A percentile compares a stretch with the other conserved stretches of the same genome.
These are phyloP conservation scores for Papilio machaon DNA, from an alignment of 1,140 invertebrate species.

Conservation along the genomic window DNA sequence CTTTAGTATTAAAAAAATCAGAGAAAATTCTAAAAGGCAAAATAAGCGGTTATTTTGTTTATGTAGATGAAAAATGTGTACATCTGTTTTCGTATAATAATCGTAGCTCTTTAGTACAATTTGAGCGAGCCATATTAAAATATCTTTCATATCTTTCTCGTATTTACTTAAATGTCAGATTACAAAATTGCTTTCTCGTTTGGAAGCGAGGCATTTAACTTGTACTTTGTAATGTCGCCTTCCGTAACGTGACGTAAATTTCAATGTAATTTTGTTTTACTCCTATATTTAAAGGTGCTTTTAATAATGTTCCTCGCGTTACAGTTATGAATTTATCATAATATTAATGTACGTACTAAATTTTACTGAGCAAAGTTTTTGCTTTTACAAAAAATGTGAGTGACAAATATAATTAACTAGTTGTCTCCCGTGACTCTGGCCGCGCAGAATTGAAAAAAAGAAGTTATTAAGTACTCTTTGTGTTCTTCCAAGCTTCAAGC, in stretches of 20 bases:
- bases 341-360: neutral
- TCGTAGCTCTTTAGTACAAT: neutral
- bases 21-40: no score
- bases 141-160: conserved; percentile 27
- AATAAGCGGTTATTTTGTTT: neutral
- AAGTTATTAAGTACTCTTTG: no score
- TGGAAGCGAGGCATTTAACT: conserved; percentile 32
- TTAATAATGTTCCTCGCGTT: neutral
- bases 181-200: conserved; percentile 34
- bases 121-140: conserved; percentile 19
- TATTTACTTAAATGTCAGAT: conserved; percentile 36
- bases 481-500: no score
- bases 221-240: conserved; percentile 27
- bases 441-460: no score
- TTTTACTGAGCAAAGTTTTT: neutral
- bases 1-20: no score
- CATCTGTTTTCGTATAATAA: neutral
- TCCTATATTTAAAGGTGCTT: conserved; percentile 20
- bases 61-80: neutral
- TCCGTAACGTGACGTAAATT: conserved; percentile 31
- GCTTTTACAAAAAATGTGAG: no score
- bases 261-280: conserved; percentile 23
- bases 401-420: no score
- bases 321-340: conserved; percentile 16
- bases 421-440: no score